A percentile compares a stretch with the other conserved stretches of the same genome.
These are phyloP conservation scores for Salvelinus sp. DNA, from an alignment of 2,113 vertebrate genomes.

Conservation along the genomic window DNA sequence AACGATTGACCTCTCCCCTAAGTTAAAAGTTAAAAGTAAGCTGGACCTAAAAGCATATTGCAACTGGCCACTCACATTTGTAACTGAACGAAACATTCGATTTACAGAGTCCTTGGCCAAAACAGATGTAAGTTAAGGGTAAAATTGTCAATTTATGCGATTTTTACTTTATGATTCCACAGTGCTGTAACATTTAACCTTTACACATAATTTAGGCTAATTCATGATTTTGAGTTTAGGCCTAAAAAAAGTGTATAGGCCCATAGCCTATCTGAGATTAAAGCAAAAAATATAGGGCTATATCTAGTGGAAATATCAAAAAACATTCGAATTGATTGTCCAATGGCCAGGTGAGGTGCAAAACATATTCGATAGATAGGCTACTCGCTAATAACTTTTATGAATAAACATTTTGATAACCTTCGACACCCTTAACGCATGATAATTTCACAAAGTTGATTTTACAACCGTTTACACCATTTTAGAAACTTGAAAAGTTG, in stretches of 20 bases:
- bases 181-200: neutral
- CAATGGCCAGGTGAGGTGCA: too few relatives aligned
- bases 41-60: constrained; percentile 39
- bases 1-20: constrained; percentile 56
- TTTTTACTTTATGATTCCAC: too few relatives aligned
- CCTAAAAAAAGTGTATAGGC: neutral
- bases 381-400: neutral
- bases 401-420: neutral
- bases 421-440: too few relatives aligned
- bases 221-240: neutral
- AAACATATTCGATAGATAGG: too few relatives aligned
- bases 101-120: neutral
- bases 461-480: too few relatives aligned
- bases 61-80: constrained; percentile 38
- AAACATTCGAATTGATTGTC: neutral
- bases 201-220: neutral
- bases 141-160: neutral
- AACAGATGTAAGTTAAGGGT: neutral
- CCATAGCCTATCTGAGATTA: too few relatives aligned
- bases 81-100: neutral
- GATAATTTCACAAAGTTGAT: too few relatives aligned
- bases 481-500: too few relatives aligned
- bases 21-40: constrained; percentile 64
- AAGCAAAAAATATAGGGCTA: too few relatives aligned
- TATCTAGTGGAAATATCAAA: neutral